phyloP scores from a whole-genome alignment of 2,888 invertebrate species.

The Dicyrtomina minuta region DNA sequence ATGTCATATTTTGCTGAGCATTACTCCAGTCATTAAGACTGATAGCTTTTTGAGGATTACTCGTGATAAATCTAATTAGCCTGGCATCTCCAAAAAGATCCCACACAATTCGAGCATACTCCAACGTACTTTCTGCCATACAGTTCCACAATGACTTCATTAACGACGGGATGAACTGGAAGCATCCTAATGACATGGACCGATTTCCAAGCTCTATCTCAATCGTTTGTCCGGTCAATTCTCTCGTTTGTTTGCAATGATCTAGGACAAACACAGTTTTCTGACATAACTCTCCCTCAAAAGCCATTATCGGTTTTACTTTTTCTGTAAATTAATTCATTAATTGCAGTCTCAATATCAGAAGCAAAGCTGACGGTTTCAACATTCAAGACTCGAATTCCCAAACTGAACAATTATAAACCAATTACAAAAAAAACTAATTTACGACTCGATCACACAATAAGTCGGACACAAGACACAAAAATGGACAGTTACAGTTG shows the following conservation, averaged over 20 bases:
- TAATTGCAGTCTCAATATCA: too few relatives aligned
- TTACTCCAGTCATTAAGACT: slow-evolving; percentile 81
- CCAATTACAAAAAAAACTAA: too few relatives aligned
- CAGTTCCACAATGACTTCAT: slow-evolving; percentile 95
- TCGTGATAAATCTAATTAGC: slow-evolving; percentile 80
- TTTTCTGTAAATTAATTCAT: too few relatives aligned
- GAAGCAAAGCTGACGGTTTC: too few relatives aligned
- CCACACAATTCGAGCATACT: slow-evolving; percentile 95
- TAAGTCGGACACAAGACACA: too few relatives aligned
- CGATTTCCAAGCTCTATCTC: slow-evolving; percentile 72
- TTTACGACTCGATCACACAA: too few relatives aligned
- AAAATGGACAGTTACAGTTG: too few relatives aligned
- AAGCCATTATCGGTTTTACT: too few relatives aligned
- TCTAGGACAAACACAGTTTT: slow-evolving; percentile 96
- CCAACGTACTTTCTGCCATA: slow-evolving; percentile 89
- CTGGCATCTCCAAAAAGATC: slow-evolving; percentile 92
- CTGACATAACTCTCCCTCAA: slow-evolving; percentile 23
- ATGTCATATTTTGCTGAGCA: slow-evolving; percentile 79
- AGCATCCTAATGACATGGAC: slow-evolving; percentile 59
- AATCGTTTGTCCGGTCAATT: slow-evolving; percentile 76
- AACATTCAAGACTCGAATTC: too few relatives aligned
- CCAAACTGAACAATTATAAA: too few relatives aligned
- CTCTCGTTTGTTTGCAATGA: slow-evolving; percentile 86
- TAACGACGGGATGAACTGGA: slow-evolving; percentile 71
- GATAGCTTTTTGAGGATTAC: slow-evolving; percentile 76